phyloP scores from a whole-genome alignment of 1,140 invertebrate species.

The Caenorhabditis briggsae region DNA sequence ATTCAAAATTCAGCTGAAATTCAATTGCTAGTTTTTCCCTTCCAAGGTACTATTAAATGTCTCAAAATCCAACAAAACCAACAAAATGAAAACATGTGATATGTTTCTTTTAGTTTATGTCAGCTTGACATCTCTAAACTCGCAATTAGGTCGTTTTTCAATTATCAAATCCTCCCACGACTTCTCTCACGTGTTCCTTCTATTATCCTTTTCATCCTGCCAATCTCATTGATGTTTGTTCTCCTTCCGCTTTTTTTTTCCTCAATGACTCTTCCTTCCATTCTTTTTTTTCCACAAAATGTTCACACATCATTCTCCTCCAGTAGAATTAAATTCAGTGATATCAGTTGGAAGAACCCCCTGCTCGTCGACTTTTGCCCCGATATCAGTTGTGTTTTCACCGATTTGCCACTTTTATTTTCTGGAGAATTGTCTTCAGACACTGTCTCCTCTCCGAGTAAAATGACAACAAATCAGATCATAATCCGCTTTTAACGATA shows the following conservation, averaged over 20 bases:
- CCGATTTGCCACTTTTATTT: not conserved
- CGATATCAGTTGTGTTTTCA: conserved; percentile 16
- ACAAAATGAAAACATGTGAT: not conserved
- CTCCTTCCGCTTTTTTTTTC: not conserved
- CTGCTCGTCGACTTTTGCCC: not conserved
- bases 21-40: too few relatives aligned
- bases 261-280: not conserved
- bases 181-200: conserved; percentile 2
- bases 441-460: not conserved
- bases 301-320: not conserved
- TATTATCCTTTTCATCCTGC: conserved; percentile 8
- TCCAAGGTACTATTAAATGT: too few relatives aligned
- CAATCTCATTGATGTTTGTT: too few relatives aligned
- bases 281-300: conserved; percentile 1
- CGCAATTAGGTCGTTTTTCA: not conserved
- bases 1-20: too few relatives aligned
- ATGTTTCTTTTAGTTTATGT: too few relatives aligned
- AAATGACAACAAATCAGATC: not conserved
- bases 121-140: conserved; percentile 9
- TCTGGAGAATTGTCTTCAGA: not conserved
- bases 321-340: not conserved
- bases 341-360: not conserved
- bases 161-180: not conserved
- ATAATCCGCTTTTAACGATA: not conserved
- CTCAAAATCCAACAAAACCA: too few relatives aligned